phyloP scores from a whole-genome alignment of 2,888 invertebrate species.

The Eugnorisma glareosa region DNA sequence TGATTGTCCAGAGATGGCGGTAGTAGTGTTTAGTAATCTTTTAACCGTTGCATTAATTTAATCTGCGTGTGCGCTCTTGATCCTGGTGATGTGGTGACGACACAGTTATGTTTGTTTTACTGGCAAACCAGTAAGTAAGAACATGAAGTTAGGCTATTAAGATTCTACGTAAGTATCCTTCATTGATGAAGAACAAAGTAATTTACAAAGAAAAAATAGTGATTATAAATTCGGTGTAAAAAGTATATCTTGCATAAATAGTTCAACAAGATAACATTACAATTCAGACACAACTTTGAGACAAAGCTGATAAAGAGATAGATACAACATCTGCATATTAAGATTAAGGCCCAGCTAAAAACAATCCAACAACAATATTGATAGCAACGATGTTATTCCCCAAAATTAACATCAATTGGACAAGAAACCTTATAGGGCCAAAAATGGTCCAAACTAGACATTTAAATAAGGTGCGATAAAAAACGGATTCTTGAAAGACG shows the following conservation, averaged over 20 bases:
- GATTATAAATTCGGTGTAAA: constrained; percentile 13
- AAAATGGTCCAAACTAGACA: neutral
- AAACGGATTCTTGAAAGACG: neutral
- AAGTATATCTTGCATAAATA: neutral
- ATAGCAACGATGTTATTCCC: neutral
- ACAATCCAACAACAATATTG: neutral
- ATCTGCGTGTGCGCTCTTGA: constrained; percentile 10
- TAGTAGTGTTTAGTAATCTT: neutral
- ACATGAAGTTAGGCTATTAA: neutral
- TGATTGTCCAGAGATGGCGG: constrained; percentile 19
- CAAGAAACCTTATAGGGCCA: neutral
- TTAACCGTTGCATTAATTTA: neutral
- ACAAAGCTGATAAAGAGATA: constrained; percentile 10
- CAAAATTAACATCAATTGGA: neutral
- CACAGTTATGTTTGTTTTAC: neutral
- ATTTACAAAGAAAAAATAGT: neutral
- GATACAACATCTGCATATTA: neutral
- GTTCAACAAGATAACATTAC: constrained; percentile 34
- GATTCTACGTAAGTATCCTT: neutral
- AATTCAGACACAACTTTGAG: constrained; percentile 43
- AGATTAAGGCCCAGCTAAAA: constrained; percentile 5
- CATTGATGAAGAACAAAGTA: neutral
- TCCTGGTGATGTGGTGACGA: neutral
- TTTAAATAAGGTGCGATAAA: neutral
- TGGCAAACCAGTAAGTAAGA: neutral